Base-by-base conservation (phyloP, 2,113 vertebrate genomes). In the Hiodon tergisus region DNA sequence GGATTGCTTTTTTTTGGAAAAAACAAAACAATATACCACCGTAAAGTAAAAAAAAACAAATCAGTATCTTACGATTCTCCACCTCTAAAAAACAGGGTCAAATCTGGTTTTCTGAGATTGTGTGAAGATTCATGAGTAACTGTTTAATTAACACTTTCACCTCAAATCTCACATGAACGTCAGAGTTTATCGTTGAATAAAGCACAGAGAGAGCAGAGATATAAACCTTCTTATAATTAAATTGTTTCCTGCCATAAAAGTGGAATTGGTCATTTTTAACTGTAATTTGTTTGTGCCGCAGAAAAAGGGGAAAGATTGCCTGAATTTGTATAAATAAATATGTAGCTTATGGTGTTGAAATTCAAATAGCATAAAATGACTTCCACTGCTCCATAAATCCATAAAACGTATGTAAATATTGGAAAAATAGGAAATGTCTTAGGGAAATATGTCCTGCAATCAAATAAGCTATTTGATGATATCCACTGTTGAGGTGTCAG, bases 381-480 rank as follows among this genome's bases (percentile, higher is more conserved):
- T 84, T 87, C 85, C 79, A 63, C 50, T 59, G 74, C 61, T 72
- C 72, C 81, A 77, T 81, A 81, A 88, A 87, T 85, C 84, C 78
- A 78, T 9, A 59, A 70, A 63, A 78, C 81, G 81, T 71, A 75
- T 63, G 68, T 67, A 76, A 79, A 78, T 81, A 82, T 83, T 61
- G 13, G 71, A 66, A 58, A 31, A 70, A 54, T 67, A 83, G 83
- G 79, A 81, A 84, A 85, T 81, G 83, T 82, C 67, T 83, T 60
- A 51, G 82, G 76, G 78, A 68, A 46, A 67, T 58, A 16, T 71
- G 66, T 71, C 79, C 81, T 79, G 83, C 85, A 85, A 81, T 79
- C 82, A 31, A 84, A 83, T 86, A 86, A 81, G 85, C 83, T 83
- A 82, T 74, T 72, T 66, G 50, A 53, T 72, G 72, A 83, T 84